Conservation (phyloP, 2,888 invertebrate species). For the Sussaba pulchella region DNA sequence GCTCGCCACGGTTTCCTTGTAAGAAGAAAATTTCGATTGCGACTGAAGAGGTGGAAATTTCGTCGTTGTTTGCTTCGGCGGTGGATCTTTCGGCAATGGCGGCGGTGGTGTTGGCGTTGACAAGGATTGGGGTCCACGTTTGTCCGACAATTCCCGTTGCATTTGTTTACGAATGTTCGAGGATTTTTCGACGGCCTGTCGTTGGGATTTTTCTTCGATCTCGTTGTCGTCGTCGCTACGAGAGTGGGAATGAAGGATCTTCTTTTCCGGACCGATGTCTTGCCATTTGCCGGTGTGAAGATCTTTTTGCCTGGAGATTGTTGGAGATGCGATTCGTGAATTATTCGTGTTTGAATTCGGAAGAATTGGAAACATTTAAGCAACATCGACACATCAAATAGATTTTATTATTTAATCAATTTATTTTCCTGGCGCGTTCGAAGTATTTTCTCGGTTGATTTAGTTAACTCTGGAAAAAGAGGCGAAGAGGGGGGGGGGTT, state of each 20-base stretch:
- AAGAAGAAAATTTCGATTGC: conserved; percentile 79
- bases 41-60: conserved; percentile 82
- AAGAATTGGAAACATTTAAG: too few species aligned
- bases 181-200: conserved; percentile 80
- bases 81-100: conserved; percentile 82
- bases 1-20: conserved; percentile 76
- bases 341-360: too few species aligned
- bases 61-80: conserved; percentile 78
- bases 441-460: neutral
- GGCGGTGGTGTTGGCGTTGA: conserved; percentile 79
- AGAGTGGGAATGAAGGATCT: conserved; percentile 66
- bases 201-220: conserved; percentile 82
- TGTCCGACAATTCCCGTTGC: conserved; percentile 81
- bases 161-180: conserved; percentile 82
- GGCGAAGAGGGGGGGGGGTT: too few species aligned
- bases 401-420: too few species aligned
- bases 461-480: too few species aligned
- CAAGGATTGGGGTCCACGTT: conserved; percentile 75
- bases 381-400: too few species aligned
- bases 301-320: conserved; percentile 85
- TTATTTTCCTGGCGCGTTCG: neutral
- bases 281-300: conserved; percentile 84
- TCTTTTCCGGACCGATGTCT: conserved; percentile 85
- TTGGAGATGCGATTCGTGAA: too few species aligned
- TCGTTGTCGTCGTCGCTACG: conserved; percentile 81